Evolutionary conservation across 2,113 vertebrate genomes (phyloP).

Genomic region (Uropsilus gracilis): DNA sequence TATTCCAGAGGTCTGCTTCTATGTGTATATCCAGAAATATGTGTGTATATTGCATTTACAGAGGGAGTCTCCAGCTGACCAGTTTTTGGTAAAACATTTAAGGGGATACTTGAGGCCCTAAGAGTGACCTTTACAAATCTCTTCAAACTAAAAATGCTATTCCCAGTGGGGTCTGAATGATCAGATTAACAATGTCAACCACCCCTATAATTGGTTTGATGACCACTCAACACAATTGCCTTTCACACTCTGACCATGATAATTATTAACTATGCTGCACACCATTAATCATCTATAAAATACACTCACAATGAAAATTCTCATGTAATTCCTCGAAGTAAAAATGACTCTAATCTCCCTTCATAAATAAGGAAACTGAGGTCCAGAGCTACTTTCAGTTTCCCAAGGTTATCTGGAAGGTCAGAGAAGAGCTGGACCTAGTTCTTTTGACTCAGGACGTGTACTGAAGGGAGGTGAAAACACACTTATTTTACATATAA

Average conservation of each 20-base stretch:
- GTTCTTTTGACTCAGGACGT: background rate
- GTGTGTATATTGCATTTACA: background rate
- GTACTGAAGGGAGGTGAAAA: background rate
- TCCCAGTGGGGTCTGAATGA: background rate
- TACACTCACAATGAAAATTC: background rate
- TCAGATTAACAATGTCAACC: background rate
- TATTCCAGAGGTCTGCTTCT: background rate
- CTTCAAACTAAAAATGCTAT: background rate
- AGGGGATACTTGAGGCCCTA: background rate
- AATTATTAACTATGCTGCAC: background rate
- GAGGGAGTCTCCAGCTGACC: background rate
- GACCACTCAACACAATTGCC: background rate
- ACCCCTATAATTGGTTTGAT: background rate
- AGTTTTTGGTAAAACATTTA: conserved; percentile 24
- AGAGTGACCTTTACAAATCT: background rate
- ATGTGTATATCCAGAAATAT: background rate
- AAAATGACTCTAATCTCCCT: background rate
- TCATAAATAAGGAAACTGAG: background rate
- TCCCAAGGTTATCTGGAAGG: background rate
- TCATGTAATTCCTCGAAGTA: background rate
- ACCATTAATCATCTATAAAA: background rate
- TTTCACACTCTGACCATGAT: background rate
- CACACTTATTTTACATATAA: background rate
- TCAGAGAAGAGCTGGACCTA: background rate
- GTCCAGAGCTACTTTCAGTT: background rate